Evolutionary conservation across 1,140 invertebrate genomes (phyloP).

Genomic region (Bilobella aurantiaca): DNA sequence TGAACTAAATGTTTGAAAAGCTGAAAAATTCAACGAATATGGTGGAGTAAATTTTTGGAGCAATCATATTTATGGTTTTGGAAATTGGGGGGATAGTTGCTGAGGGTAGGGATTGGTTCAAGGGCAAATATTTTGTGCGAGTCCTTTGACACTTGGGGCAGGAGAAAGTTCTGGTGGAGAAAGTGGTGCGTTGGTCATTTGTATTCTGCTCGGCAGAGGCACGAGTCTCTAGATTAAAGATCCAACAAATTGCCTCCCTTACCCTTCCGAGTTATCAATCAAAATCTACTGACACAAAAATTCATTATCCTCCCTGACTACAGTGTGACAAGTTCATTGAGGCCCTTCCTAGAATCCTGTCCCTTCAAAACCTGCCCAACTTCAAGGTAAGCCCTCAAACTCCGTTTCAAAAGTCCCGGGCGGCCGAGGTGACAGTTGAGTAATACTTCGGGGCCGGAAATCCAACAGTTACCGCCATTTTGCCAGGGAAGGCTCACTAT

Average conservation of each 20-base stretch:
- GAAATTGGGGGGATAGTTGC: too few relatives aligned
- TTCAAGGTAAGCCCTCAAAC: background rate
- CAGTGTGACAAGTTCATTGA: constrained; percentile 34
- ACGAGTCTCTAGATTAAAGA: constrained; percentile 33
- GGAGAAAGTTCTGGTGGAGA: background rate
- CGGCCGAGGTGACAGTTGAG: background rate
- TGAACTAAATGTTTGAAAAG: too few relatives aligned
- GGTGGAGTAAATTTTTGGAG: too few relatives aligned
- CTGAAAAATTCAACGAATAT: too few relatives aligned
- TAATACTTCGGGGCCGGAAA: background rate
- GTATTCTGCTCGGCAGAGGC: constrained; percentile 23
- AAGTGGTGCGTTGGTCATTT: constrained; percentile 11
- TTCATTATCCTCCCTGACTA: constrained; percentile 31
- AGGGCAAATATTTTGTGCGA: constrained; percentile 1
- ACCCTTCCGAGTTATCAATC: constrained; percentile 29
- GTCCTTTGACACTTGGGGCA: background rate
- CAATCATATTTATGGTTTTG: too few relatives aligned
- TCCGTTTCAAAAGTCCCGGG: background rate
- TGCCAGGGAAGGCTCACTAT: background rate
- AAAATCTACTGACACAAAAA: constrained; percentile 35
- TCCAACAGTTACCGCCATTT: background rate
- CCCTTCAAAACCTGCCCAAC: background rate
- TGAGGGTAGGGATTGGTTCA: too few relatives aligned
- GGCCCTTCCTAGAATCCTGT: background rate
- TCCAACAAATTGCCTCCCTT: constrained; percentile 34